Base-by-base conservation (phyloP, 2,888 invertebrate species). In the Mantis religiosa region DNA sequence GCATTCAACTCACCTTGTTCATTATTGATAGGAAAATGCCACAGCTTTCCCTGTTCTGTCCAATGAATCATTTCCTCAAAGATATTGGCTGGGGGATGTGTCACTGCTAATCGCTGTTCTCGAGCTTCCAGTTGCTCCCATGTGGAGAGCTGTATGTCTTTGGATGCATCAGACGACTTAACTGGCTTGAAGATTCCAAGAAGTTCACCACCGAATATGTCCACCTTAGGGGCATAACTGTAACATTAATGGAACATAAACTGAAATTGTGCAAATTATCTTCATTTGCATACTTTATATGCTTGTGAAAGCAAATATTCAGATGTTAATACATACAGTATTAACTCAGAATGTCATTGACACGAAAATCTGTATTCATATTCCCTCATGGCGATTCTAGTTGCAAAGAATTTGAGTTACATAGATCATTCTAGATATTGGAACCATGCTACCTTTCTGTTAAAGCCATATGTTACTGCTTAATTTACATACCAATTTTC, bases 11-110 rank as follows among this genome's bases (percentile, higher is more conserved):
- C 93, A 97, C 98, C 99, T 95, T 98, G 97, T 93, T 99, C 99
- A 94, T 99, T 99, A 93, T 99, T 95, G 90, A 99, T 98, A 2
- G 99, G 99, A 93, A 99, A 99, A 91, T 96, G 96, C 99, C 99
- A 99, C 25, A 99, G 93, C 93, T 98, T 99, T 83, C 98, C 98
- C 93, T 98, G 96, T 89, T 98, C 96, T 0, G 99, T 99, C 99
- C 98, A 99, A 88, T 95, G 92, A 85, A 97, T 97, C 96, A 98
- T 96, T 93, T 99, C 98, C 93, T 99, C 97, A 93, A 98, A 99
- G 92, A 97, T 96, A 94, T 99, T 99, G 14, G 94, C 93, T 0
- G 98, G 98, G 0, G 97, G 96, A 92, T 96, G 96, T 0, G 95
- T 94, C 0, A 95, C 94, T 0, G 95, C 93, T 88, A 96, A 91